Percentiles rank a stretch among this genome's conserved stretches.
Evolutionary conservation across 2,797 vertebrate species (phyloP).

Genomic region (Propithecus deckenii): DNA sequence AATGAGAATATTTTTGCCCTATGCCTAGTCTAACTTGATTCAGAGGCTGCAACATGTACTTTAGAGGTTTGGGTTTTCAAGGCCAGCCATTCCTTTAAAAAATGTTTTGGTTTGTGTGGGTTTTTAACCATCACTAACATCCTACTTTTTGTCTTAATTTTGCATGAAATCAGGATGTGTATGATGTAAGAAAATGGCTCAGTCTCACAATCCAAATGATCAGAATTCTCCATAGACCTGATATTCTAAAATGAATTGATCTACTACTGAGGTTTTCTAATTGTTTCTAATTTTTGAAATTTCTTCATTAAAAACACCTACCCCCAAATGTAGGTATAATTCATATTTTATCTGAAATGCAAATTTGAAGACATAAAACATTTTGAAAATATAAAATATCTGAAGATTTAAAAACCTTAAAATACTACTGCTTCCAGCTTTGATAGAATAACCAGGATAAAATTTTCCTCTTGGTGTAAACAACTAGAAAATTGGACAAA

Average conservation of each 20-base stretch:
- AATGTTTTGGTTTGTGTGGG: not conserved
- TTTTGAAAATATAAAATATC: not conserved
- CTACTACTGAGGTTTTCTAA: not conserved
- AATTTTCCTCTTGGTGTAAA: not conserved
- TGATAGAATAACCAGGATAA: not conserved
- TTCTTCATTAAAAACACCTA: not conserved
- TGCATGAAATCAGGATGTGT: not conserved
- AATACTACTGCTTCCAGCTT: not conserved
- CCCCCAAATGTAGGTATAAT: not conserved
- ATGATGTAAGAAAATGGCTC: not conserved
- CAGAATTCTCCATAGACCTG: not conserved
- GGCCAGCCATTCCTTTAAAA: not conserved
- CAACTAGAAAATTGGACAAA: not conserved
- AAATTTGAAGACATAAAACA: not conserved
- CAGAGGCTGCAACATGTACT: not conserved
- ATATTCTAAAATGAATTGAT: not conserved
- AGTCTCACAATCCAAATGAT: not conserved
- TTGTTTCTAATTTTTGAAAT: not conserved
- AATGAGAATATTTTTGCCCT: not conserved
- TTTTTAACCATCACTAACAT: slow-evolving; percentile 1
- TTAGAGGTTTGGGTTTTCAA: not conserved
- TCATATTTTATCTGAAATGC: not conserved
- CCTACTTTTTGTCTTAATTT: not conserved
- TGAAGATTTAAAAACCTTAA: not conserved
- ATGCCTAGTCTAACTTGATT: not conserved